A percentile compares a stretch with the other conserved stretches of the same genome.
phyloP scores from a whole-genome alignment of 2,888 invertebrate species.

The Cabera pusaria region DNA sequence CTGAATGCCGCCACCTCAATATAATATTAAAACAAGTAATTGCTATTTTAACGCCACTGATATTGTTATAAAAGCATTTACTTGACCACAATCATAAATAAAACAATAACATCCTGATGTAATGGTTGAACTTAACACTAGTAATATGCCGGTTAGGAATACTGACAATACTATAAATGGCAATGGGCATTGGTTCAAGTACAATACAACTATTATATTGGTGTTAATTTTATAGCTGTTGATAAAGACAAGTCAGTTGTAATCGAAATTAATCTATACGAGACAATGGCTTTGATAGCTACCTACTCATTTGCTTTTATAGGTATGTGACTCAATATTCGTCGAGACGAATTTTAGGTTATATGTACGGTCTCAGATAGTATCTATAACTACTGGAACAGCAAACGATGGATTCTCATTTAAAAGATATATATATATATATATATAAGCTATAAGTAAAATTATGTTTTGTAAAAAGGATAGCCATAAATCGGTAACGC shows the following conservation, averaged over 20 bases:
- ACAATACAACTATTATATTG: constrained; percentile 10
- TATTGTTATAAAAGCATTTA: constrained; percentile 11
- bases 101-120: constrained; percentile 19
- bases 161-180: constrained; percentile 27
- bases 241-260: constrained; percentile 6
- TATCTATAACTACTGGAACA: too few species aligned
- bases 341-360: too few species aligned
- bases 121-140: constrained; percentile 17
- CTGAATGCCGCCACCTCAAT: constrained; percentile 36
- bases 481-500: too few species aligned
- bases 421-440: too few species aligned
- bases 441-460: too few species aligned
- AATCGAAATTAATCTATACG: too few species aligned
- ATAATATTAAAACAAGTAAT: constrained; percentile 22
- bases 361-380: too few species aligned
- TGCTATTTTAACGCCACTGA: constrained; percentile 16
- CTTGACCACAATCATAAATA: constrained; percentile 27
- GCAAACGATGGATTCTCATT: too few species aligned
- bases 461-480: too few species aligned
- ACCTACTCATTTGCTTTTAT: too few species aligned
- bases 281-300: too few species aligned
- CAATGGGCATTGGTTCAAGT: constrained; percentile 5
- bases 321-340: too few species aligned
- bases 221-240: constrained; percentile 15
- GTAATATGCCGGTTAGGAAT: constrained; percentile 24